Percentiles rank a stretch among this genome's conserved stretches.
These are phyloP conservation scores for Tinea trinotella DNA, from an alignment of 2,888 invertebrate genomes.

Conservation along the genomic window DNA sequence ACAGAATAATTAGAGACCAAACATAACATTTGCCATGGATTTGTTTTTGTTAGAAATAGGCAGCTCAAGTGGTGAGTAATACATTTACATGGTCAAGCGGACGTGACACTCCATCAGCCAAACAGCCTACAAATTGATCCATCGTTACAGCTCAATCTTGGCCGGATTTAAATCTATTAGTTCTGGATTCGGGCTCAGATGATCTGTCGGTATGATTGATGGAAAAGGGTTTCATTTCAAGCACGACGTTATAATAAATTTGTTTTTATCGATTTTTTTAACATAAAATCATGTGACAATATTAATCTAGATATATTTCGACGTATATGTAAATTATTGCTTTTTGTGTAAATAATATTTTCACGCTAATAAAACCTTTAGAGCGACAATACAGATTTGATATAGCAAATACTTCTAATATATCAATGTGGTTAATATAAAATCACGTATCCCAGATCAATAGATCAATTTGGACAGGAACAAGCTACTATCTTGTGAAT, in stretches of 20 bases:
- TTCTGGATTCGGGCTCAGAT: slow-evolving; percentile 25
- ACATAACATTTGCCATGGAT: background rate
- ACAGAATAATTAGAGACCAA: no score
- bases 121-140: slow-evolving; percentile 30
- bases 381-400: no score
- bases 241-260: background rate
- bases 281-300: background rate
- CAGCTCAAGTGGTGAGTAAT: background rate
- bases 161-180: slow-evolving; percentile 29
- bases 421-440: background rate
- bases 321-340: no score
- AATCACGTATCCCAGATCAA: background rate
- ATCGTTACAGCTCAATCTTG: slow-evolving; percentile 27
- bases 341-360: no score
- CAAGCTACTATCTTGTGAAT: slow-evolving; percentile 25
- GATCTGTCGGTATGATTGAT: slow-evolving; percentile 35
- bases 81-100: background rate
- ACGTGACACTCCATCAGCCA: slow-evolving; percentile 14
- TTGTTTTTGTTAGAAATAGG: background rate
- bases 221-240: slow-evolving; percentile 5
- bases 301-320: slow-evolving; percentile 2
- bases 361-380: no score
- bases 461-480: slow-evolving; percentile 2
- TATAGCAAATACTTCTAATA: background rate
- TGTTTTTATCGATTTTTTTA: slow-evolving; percentile 6